phyloP scores from a whole-genome alignment of 1,140 invertebrate genomes.

The Lethrus apterus region DNA sequence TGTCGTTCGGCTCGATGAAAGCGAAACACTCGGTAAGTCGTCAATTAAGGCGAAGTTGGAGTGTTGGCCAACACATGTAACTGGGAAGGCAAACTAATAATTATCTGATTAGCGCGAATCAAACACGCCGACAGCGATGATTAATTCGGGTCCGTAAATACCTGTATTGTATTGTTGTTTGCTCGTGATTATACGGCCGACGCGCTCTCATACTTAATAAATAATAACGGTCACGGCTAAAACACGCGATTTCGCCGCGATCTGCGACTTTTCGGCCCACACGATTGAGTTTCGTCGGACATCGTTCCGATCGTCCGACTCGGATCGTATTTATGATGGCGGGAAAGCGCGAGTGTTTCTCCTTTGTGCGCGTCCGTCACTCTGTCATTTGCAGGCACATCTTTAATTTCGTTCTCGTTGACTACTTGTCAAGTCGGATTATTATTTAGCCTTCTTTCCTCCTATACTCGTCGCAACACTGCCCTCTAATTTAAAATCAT shows the following conservation, averaged over 20 bases:
- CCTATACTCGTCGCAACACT: constrained; percentile 1
- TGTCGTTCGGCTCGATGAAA: constrained; percentile 26
- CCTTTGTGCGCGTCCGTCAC: not conserved
- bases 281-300: too few species aligned
- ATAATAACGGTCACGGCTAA: constrained; percentile 21
- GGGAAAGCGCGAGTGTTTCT: too few species aligned
- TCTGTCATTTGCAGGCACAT: constrained; percentile 12
- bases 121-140: constrained; percentile 29
- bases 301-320: too few species aligned
- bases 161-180: constrained; percentile 29
- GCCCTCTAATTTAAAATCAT: constrained; percentile 13
- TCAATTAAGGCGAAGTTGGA: constrained; percentile 25
- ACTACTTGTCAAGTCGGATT: constrained; percentile 8
- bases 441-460: constrained; percentile 10
- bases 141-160: constrained; percentile 31
- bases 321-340: too few species aligned
- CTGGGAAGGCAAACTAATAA: constrained; percentile 32
- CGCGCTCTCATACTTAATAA: constrained; percentile 22
- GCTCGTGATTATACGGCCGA: constrained; percentile 23
- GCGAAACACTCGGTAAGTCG: constrained; percentile 25
- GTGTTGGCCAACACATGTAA: constrained; percentile 29
- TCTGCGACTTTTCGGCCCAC: too few species aligned
- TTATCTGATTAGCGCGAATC: constrained; percentile 32
- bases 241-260: constrained; percentile 24
- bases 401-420: constrained; percentile 13